Conservation (phyloP, 2,888 invertebrate species). For the Ferrisia virgata region DNA sequence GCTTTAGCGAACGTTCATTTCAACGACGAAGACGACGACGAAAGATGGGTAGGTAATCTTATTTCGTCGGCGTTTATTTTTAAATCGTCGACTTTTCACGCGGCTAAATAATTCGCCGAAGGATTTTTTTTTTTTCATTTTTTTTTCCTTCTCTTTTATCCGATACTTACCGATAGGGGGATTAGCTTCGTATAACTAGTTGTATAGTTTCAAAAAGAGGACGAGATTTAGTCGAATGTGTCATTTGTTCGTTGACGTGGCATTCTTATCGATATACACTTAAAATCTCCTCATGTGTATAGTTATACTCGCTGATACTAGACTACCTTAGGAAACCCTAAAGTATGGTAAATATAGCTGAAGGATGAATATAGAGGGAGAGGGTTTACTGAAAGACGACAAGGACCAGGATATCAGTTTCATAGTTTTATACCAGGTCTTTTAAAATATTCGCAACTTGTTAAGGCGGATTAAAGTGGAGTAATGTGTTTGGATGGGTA, state of each 20-base stretch:
- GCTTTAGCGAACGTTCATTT: not conserved
- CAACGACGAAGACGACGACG: no score
- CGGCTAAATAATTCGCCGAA: not conserved
- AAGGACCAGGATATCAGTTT: not conserved
- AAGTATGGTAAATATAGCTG: not conserved
- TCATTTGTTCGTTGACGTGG: no score
- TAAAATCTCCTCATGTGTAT: no score
- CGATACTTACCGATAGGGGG: no score
- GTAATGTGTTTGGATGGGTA: slow-evolving; percentile 41
- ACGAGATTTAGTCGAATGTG: no score
- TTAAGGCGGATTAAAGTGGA: slow-evolving; percentile 39
- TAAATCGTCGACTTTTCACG: not conserved
- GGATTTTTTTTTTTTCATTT: not conserved
- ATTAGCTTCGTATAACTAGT: not conserved
- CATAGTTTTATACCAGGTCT: slow-evolving; percentile 14
- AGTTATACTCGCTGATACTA: no score
- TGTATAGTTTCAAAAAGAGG: no score
- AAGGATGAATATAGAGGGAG: not conserved
- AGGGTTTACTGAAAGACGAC: not conserved
- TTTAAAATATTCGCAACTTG: slow-evolving; percentile 42
- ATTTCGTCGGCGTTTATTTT: not conserved
- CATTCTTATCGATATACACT: no score
- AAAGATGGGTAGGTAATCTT: slow-evolving; percentile 15
- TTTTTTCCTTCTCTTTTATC: no score
- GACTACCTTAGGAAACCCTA: no score